Conservation (phyloP, 2,113 vertebrate genomes). For the Dissostichus mawsoni region DNA sequence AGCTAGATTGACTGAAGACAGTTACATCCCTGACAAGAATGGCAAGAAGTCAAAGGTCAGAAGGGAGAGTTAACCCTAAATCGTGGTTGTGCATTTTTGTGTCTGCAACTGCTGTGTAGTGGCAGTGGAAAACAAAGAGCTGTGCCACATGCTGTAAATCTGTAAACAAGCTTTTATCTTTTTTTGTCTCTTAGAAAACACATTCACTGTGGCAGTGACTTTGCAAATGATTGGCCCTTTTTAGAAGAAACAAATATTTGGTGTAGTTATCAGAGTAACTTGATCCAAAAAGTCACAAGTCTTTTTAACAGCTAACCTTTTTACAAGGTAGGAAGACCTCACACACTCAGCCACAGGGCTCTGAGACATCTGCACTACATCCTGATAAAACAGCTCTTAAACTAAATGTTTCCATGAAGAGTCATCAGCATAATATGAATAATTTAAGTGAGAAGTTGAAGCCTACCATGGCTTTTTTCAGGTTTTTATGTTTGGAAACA, state of each 20-base stretch:
- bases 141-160: slow-evolving; percentile 30
- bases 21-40: slow-evolving; percentile 51
- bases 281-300: slow-evolving; percentile 26
- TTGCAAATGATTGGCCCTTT: slow-evolving; percentile 19
- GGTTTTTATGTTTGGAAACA: too few relatives aligned
- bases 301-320: slow-evolving; percentile 32
- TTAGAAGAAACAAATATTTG: background rate
- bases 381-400: slow-evolving; percentile 46
- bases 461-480: too few relatives aligned
- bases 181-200: background rate
- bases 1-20: slow-evolving; percentile 60
- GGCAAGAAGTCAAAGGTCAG: slow-evolving; percentile 60
- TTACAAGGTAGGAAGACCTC: slow-evolving; percentile 55
- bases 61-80: slow-evolving; percentile 34
- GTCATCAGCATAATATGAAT: slow-evolving; percentile 20
- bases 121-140: slow-evolving; percentile 43
- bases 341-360: slow-evolving; percentile 45
- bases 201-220: background rate
- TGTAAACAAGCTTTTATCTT: background rate
- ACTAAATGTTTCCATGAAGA: slow-evolving; percentile 23
- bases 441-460: background rate
- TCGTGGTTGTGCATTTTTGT: slow-evolving; percentile 58
- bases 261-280: slow-evolving; percentile 2
- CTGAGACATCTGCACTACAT: slow-evolving; percentile 51
- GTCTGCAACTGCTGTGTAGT: slow-evolving; percentile 8